These are phyloP conservation scores for Hofmannophila pseudospretella DNA, from an alignment of 2,888 invertebrate species.

Conservation along the genomic window DNA sequence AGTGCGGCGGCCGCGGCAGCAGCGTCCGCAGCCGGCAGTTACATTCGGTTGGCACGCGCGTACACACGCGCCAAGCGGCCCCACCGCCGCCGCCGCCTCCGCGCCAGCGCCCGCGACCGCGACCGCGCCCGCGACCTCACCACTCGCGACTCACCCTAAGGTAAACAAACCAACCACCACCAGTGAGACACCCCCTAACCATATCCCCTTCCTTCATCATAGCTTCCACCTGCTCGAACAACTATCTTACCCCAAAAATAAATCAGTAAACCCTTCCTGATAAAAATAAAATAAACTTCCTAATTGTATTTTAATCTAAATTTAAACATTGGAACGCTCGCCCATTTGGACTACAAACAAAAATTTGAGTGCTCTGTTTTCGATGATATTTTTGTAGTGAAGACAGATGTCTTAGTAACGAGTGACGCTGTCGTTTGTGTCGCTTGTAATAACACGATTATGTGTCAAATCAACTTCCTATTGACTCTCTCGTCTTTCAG, in stretches of 20 bases:
- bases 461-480: background rate
- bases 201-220: constrained; percentile 16
- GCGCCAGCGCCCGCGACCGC: constrained; percentile 50
- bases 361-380: constrained; percentile 43
- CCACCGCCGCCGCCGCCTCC: constrained; percentile 45
- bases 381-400: constrained; percentile 47
- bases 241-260: constrained; percentile 2
- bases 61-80: constrained; percentile 67
- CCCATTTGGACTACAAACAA: constrained; percentile 50
- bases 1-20: constrained; percentile 27
- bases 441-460: constrained; percentile 3
- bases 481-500: background rate
- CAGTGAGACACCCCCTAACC: constrained; percentile 12
- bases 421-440: constrained; percentile 4
- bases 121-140: constrained; percentile 43
- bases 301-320: constrained; percentile 9
- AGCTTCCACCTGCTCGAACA: constrained; percentile 13
- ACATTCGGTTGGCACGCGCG: constrained; percentile 65
- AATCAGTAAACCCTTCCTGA: background rate
- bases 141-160: constrained; percentile 48
- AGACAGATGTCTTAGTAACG: constrained; percentile 28
- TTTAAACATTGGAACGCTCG: constrained; percentile 5
- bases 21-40: constrained; percentile 46
- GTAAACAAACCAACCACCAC: constrained; percentile 45
- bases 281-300: background rate